These are phyloP conservation scores for Smittia sp. DNA, from an alignment of 2,888 invertebrate genomes.

Conservation along the genomic window DNA sequence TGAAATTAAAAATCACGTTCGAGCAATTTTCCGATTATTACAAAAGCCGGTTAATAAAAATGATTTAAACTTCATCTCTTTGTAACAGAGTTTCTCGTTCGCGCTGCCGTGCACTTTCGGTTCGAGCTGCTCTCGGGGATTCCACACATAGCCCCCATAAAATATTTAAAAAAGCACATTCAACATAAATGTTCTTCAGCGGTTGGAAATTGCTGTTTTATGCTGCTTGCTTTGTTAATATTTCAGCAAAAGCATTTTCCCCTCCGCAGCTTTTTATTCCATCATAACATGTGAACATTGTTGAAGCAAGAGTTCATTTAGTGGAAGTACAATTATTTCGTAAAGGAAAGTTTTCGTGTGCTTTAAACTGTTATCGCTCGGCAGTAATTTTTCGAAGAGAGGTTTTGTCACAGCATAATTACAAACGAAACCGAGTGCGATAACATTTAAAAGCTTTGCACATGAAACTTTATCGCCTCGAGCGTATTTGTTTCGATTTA, in stretches of 20 bases:
- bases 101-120: not conserved
- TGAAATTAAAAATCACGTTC: slow-evolving; percentile 21
- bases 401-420: slow-evolving; percentile 8
- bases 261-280: not conserved
- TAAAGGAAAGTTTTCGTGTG: not conserved
- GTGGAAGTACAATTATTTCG: slow-evolving; percentile 10
- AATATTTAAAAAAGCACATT: slow-evolving; percentile 16
- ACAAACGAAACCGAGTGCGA: not conserved
- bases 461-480: not conserved
- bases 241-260: slow-evolving; percentile 4
- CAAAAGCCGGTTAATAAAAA: slow-evolving; percentile 19
- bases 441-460: not conserved
- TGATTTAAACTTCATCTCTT: slow-evolving; percentile 1
- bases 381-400: not conserved
- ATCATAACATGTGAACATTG: slow-evolving; percentile 1
- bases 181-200: slow-evolving; percentile 30
- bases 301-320: not conserved
- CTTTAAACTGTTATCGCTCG: too few species aligned
- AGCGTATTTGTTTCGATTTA: not conserved
- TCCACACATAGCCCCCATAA: slow-evolving; percentile 2
- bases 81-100: not conserved
- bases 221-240: slow-evolving; percentile 31
- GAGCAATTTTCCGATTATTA: slow-evolving; percentile 10
- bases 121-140: slow-evolving; percentile 1
- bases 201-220: slow-evolving; percentile 27